These are phyloP conservation scores for Silvanus unidentatus DNA, from an alignment of 2,888 invertebrate species.

Conservation along the genomic window DNA sequence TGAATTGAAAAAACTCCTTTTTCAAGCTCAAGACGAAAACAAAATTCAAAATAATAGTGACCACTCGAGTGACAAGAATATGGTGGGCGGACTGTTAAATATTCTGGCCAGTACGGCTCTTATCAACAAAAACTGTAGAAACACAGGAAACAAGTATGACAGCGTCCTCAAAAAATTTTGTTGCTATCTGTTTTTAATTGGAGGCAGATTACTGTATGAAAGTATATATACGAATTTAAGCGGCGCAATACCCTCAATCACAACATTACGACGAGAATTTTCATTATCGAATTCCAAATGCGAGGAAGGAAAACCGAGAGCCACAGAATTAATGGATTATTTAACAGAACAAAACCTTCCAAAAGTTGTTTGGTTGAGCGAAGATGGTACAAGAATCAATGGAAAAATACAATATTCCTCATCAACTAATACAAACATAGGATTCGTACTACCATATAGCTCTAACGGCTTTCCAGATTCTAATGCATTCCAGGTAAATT, in stretches of 20 bases:
- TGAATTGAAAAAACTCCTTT: too few species aligned
- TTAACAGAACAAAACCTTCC: conserved; percentile 15
- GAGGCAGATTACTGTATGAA: conserved; percentile 19
- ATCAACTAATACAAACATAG: conserved; percentile 22
- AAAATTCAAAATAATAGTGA: too few species aligned
- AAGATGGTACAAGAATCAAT: conserved; percentile 21
- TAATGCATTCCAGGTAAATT: conserved; percentile 17
- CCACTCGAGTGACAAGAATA: too few species aligned
- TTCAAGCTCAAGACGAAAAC: too few species aligned
- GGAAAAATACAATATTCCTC: conserved; percentile 23
- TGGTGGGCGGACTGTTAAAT: too few species aligned
- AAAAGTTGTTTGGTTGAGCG: conserved; percentile 20
- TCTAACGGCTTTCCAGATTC: conserved; percentile 17
- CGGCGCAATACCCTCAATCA: conserved; percentile 15
- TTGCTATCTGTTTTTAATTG: not conserved
- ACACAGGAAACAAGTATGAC: too few species aligned
- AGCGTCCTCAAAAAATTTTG: not conserved
- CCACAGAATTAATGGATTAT: conserved; percentile 10
- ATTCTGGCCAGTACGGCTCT: too few species aligned
- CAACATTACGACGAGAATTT: conserved; percentile 13
- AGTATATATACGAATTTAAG: conserved; percentile 15
- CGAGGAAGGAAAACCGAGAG: conserved; percentile 17
- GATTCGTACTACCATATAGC: conserved; percentile 21
- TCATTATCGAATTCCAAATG: conserved; percentile 4
- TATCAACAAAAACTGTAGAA: too few species aligned